Conservation (phyloP, 2,797 vertebrate genomes). For the Phrynocephalus vlangalii region DNA sequence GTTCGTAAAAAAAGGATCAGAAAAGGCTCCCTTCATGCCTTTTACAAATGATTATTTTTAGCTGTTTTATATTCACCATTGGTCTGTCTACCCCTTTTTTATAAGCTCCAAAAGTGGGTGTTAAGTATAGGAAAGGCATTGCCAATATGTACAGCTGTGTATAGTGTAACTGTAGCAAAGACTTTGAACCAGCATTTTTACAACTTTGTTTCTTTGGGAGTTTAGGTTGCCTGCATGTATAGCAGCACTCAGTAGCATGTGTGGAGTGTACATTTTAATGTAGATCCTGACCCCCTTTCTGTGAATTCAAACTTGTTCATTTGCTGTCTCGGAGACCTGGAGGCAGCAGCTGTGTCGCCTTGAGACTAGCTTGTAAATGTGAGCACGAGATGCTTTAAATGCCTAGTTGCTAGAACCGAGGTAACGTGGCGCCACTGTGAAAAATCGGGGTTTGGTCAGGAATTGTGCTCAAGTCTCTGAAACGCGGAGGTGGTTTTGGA, state of each 20-base stretch:
- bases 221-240: slow-evolving; percentile 71
- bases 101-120: slow-evolving; percentile 78
- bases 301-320: slow-evolving; percentile 61
- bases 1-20: slow-evolving; percentile 70
- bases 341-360: neutral
- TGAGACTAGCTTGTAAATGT: slow-evolving; percentile 54
- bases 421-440: slow-evolving; percentile 47
- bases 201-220: slow-evolving; percentile 50
- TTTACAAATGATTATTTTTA: slow-evolving; percentile 80
- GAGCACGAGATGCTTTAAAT: slow-evolving; percentile 49
- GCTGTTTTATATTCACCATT: slow-evolving; percentile 79
- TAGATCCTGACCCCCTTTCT: slow-evolving; percentile 63
- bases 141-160: slow-evolving; percentile 68
- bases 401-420: slow-evolving; percentile 65
- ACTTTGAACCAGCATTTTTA: slow-evolving; percentile 78
- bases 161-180: slow-evolving; percentile 72
- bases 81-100: slow-evolving; percentile 74
- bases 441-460: slow-evolving; percentile 64
- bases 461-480: slow-evolving; percentile 72
- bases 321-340: slow-evolving; percentile 23
- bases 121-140: slow-evolving; percentile 69
- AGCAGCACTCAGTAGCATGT: slow-evolving; percentile 64
- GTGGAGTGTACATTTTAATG: slow-evolving; percentile 52
- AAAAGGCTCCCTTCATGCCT: slow-evolving; percentile 79
- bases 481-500: slow-evolving; percentile 68